phyloP scores from a whole-genome alignment of 37 sponge, comb jelly and placozoan species.

The Haliclona indistincta region DNA sequence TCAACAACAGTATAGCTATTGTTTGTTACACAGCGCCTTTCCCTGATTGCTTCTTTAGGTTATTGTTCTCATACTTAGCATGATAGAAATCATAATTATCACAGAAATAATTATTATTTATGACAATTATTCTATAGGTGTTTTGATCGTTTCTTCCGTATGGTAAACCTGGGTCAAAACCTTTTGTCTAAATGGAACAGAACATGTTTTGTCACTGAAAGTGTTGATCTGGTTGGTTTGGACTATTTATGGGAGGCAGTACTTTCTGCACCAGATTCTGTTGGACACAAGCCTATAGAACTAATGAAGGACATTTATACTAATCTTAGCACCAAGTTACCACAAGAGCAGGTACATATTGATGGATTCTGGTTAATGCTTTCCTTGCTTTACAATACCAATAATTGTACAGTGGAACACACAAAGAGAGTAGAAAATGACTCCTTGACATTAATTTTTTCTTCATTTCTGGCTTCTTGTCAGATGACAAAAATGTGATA shows the following conservation, averaged over 20 bases:
- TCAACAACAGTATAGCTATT: too few species aligned
- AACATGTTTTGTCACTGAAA: conserved; percentile 67
- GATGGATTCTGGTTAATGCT: too few species aligned
- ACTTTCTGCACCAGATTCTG: conserved; percentile 64
- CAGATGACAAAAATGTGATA: background rate
- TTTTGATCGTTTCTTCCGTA: conserved; percentile 86
- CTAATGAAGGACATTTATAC: conserved; percentile 88
- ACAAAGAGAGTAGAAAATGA: too few species aligned
- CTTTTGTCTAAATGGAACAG: conserved; percentile 59
- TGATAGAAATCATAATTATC: too few species aligned
- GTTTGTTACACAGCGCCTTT: too few species aligned
- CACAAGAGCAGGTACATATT: conserved; percentile 65
- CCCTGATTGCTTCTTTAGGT: too few species aligned
- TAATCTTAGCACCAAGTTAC: conserved; percentile 73
- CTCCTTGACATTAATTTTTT: too few species aligned
- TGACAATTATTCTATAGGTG: too few species aligned
- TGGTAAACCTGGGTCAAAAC: conserved; percentile 81
- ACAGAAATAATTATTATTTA: too few species aligned
- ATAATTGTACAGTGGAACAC: too few species aligned
- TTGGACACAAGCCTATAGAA: conserved; percentile 87
- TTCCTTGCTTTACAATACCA: too few species aligned
- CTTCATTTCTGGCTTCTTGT: background rate
- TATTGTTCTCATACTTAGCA: too few species aligned
- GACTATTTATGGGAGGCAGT: conserved; percentile 91
- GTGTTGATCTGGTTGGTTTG: conserved; percentile 78